phyloP scores from a whole-genome alignment of 92 coral and sea anemone genomes.

The Actinernus sp. region DNA sequence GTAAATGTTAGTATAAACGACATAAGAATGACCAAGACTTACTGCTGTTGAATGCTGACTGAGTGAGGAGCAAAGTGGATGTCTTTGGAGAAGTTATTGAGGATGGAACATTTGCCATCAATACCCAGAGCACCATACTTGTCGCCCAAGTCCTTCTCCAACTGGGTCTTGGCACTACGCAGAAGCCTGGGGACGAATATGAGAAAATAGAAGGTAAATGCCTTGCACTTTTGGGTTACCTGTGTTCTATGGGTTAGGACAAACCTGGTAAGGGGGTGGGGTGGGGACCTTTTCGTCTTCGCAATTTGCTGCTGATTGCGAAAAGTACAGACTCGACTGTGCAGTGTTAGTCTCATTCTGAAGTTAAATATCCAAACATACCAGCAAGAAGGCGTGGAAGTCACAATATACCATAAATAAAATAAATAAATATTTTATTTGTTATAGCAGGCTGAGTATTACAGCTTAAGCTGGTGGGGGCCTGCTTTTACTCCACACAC shows the following conservation, averaged over 20 bases:
- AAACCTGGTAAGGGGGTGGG: not conserved
- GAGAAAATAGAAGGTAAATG: not conserved
- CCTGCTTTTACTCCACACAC: no score
- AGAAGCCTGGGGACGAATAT: constrained; percentile 66
- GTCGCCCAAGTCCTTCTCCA: constrained; percentile 94
- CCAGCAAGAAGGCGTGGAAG: no score
- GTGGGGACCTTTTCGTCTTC: no score
- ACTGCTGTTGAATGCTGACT: constrained; percentile 96
- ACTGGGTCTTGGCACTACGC: constrained; percentile 90
- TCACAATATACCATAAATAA: no score
- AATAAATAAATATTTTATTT: no score
- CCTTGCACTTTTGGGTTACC: not conserved
- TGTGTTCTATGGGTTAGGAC: not conserved
- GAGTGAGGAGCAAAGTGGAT: constrained; percentile 93
- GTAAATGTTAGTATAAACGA: no score
- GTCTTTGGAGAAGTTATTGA: constrained; percentile 92
- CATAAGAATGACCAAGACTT: constrained; percentile 42
- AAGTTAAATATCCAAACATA: no score
- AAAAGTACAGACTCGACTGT: no score
- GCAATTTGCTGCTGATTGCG: no score
- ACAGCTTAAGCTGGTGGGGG: no score
- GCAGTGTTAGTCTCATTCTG: no score
- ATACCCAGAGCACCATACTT: constrained; percentile 87
- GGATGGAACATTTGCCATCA: constrained; percentile 80
- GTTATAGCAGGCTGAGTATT: no score